These are phyloP conservation scores for Phyllopteryx taeniolatus DNA, from an alignment of 2,113 vertebrate species.

Conservation along the genomic window DNA sequence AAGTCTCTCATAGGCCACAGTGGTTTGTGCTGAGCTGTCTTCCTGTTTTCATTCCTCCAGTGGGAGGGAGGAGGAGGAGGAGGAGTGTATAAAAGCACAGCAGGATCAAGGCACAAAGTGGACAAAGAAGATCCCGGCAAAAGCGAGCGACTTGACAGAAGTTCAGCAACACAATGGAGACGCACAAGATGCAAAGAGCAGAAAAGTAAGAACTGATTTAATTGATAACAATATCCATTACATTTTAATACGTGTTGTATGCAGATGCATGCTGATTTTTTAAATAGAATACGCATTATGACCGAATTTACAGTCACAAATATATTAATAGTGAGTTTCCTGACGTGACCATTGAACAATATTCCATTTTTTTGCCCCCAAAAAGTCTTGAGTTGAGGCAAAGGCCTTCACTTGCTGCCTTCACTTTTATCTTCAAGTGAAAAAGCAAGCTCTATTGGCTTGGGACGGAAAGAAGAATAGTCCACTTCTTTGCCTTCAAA, in stretches of 20 bases:
- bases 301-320: too few relatives aligned
- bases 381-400: too few relatives aligned
- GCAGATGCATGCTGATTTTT: not conserved
- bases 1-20: not conserved
- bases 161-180: not conserved
- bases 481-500: too few relatives aligned
- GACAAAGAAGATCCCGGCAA: not conserved
- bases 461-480: too few relatives aligned
- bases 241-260: too few relatives aligned
- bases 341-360: too few relatives aligned
- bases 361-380: too few relatives aligned
- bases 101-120: not conserved
- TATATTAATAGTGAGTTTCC: too few relatives aligned
- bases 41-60: conserved; percentile 1
- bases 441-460: too few relatives aligned
- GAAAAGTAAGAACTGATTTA: not conserved
- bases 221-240: not conserved
- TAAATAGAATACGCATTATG: not conserved
- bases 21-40: not conserved
- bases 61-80: not conserved
- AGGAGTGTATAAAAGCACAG: not conserved
- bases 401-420: too few relatives aligned
- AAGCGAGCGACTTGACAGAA: not conserved
- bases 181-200: not conserved
- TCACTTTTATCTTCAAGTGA: too few relatives aligned